Evolutionary conservation across 2,113 vertebrate genomes (phyloP).

Genomic region (Heterotilapia buettikoferi): DNA sequence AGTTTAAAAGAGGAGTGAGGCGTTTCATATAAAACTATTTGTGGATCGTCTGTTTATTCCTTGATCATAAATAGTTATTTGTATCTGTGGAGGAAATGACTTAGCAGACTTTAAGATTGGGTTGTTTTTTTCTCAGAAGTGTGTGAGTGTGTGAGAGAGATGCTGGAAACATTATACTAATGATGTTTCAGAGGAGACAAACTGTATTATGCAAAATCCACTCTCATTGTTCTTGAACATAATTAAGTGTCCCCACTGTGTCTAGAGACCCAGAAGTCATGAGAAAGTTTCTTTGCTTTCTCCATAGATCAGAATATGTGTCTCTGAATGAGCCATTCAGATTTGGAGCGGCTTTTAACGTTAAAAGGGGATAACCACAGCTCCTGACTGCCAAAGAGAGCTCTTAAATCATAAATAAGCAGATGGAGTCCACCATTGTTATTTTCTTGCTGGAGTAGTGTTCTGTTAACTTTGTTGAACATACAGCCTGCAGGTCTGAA

Average conservation of each 20-base stretch:
- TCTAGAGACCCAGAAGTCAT: background rate
- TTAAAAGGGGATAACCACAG: background rate
- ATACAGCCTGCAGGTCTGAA: background rate
- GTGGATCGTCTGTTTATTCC: background rate
- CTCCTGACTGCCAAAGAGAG: background rate
- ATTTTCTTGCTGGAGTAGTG: background rate
- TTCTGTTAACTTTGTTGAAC: background rate
- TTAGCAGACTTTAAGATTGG: background rate
- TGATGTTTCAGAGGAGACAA: background rate
- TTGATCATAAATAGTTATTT: background rate
- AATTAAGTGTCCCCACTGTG: background rate
- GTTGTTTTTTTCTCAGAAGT: background rate
- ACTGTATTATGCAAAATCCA: background rate
- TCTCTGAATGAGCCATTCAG: background rate
- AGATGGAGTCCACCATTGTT: background rate
- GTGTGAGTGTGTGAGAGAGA: fast-evolving
- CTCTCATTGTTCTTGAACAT: background rate
- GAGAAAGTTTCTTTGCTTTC: background rate
- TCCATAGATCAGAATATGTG: background rate
- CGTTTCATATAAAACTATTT: background rate
- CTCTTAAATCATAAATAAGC: background rate
- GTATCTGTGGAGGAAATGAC: background rate
- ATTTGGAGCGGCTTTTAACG: background rate
- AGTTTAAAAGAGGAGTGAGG: background rate
- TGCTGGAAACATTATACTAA: background rate